These are phyloP conservation scores for Lycophotia porphyrea DNA, from an alignment of 2,888 invertebrate genomes.

Conservation along the genomic window DNA sequence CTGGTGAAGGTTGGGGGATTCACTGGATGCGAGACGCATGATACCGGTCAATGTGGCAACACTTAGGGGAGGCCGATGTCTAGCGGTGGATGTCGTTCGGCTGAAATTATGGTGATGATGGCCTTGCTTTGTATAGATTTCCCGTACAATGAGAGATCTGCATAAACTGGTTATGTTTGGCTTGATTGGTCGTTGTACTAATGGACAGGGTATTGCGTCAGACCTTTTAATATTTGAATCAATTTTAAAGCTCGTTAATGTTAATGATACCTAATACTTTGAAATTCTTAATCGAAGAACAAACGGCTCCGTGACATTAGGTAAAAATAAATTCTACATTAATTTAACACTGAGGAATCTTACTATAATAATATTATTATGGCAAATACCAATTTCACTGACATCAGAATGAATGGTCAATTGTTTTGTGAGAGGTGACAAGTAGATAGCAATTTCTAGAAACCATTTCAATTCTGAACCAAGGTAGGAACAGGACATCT, in stretches of 20 bases:
- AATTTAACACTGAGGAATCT: background rate
- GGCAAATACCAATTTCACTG: background rate
- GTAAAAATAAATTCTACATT: background rate
- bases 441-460: background rate
- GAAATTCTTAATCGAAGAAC: constrained; percentile 4
- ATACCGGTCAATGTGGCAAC: too few relatives aligned
- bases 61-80: too few relatives aligned
- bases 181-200: too few relatives aligned
- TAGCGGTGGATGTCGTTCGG: too few relatives aligned
- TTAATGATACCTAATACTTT: constrained; percentile 10
- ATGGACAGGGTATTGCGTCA: background rate
- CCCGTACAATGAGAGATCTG: too few relatives aligned
- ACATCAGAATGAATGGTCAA: background rate
- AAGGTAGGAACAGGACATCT: background rate
- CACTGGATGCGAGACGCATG: too few relatives aligned
- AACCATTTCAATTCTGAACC: background rate
- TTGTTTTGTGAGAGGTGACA: background rate
- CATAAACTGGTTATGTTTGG: too few relatives aligned
- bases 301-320: background rate
- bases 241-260: constrained; percentile 1
- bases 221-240: constrained; percentile 22
- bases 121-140: too few relatives aligned
- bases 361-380: too few relatives aligned
- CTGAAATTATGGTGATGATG: too few relatives aligned
- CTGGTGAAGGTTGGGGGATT: too few relatives aligned